Evolutionary conservation across 2,888 invertebrate genomes (phyloP).

Genomic region (Trichacis sp.): DNA sequence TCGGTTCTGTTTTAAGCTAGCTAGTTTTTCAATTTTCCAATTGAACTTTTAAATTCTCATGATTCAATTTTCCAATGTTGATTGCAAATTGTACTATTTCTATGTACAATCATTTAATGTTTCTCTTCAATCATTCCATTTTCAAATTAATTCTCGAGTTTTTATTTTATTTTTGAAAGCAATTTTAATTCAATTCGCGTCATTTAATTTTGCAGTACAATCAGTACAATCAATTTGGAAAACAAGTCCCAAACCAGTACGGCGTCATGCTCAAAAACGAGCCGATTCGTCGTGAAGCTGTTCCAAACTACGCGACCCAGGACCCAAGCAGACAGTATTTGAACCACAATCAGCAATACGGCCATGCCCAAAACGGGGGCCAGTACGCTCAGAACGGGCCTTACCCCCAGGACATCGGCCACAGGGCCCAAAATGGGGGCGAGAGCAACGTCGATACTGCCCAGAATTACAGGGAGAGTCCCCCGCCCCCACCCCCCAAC

Average conservation of each 20-base stretch:
- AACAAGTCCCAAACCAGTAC: constrained; percentile 46
- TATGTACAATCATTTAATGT: too few species aligned
- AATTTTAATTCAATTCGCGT: too few species aligned
- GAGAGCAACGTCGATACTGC: constrained; percentile 51
- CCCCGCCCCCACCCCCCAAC: constrained; percentile 78
- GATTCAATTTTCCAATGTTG: too few species aligned
- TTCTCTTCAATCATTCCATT: too few species aligned
- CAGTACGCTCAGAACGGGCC: constrained; percentile 52
- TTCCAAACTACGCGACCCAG: constrained; percentile 39
- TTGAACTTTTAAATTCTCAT: too few species aligned
- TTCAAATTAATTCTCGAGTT: too few species aligned
- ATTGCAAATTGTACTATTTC: too few species aligned
- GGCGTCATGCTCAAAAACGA: constrained; percentile 51
- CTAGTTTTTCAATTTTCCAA: too few species aligned
- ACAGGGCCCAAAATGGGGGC: constrained; percentile 47
- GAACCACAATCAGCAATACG: constrained; percentile 46
- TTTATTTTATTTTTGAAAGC: too few species aligned
- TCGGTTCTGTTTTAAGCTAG: too few species aligned
- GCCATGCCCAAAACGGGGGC: constrained; percentile 38
- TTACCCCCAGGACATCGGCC: constrained; percentile 47
- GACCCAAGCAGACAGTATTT: constrained; percentile 51
- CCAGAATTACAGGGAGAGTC: constrained; percentile 65
- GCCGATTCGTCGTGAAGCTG: constrained; percentile 38
- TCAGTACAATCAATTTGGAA: constrained; percentile 58
- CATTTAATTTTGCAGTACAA: too few species aligned